These are phyloP conservation scores for Oreamnos americanus DNA, from an alignment of 2,113 vertebrate genomes.

Conservation along the genomic window DNA sequence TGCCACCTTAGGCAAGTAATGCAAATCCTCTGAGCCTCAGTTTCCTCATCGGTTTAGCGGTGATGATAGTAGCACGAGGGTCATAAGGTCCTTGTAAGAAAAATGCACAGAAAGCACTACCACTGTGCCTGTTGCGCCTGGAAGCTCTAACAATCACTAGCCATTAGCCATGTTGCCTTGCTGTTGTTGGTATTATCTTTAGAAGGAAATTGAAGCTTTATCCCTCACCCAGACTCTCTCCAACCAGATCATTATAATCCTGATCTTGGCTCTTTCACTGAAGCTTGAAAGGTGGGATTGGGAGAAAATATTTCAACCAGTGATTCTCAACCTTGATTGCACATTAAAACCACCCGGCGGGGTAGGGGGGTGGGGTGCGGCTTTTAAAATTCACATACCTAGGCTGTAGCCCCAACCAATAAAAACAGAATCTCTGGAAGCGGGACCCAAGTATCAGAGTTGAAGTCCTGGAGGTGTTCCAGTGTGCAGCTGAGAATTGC, in stretches of 20 bases:
- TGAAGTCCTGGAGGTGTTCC: no score
- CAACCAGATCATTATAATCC: not conserved
- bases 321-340: not conserved
- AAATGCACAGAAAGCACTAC: not conserved
- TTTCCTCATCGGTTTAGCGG: not conserved
- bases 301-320: not conserved
- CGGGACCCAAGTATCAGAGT: not conserved
- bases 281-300: not conserved
- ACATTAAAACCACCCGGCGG: not conserved
- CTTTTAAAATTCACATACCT: not conserved
- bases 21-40: not conserved
- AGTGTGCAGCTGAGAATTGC: not conserved
- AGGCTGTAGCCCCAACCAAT: not conserved
- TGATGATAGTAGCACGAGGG: not conserved
- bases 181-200: not conserved
- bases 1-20: not conserved
- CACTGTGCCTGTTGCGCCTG: rapidly evolving
- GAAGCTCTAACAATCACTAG: not conserved
- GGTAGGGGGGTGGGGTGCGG: not conserved
- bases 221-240: not conserved
- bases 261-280: not conserved
- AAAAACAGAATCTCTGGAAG: not conserved
- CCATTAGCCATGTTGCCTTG: not conserved
- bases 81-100: not conserved
- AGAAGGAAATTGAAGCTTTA: not conserved